Percentiles rank a stretch among this genome's conserved stretches.
phyloP scores from a whole-genome alignment of 2,113 vertebrate genomes.

The Falcunculus frontatus region DNA sequence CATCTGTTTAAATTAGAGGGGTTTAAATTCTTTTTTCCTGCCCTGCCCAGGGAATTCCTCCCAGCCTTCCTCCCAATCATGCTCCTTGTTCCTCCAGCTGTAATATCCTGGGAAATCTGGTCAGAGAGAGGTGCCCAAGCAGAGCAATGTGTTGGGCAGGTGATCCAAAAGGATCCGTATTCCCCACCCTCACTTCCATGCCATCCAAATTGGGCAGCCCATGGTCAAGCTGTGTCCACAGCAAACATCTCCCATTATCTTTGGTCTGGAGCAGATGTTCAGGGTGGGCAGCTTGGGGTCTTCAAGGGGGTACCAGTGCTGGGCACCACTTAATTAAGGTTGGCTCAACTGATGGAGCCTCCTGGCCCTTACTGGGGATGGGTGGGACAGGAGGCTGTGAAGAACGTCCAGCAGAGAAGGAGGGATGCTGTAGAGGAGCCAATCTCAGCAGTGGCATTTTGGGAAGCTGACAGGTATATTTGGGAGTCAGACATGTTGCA shows the following conservation, averaged over 20 bases:
- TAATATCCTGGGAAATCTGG: neutral
- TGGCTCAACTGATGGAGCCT: neutral
- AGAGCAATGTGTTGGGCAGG: neutral
- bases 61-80: neutral
- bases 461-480: accelerated
- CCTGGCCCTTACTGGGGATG: neutral
- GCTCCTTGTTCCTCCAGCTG: neutral
- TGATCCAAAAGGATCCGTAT: neutral
- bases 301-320: neutral
- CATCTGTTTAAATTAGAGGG: neutral
- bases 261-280: neutral
- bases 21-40: neutral
- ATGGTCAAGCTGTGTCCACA: neutral
- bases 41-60: neutral
- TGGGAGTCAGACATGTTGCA: neutral
- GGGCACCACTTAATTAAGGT: neutral
- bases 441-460: neutral
- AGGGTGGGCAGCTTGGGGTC: neutral
- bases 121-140: neutral
- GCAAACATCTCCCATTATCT: neutral
- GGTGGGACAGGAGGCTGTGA: neutral
- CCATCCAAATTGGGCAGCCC: neutral
- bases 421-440: neutral
- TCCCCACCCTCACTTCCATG: neutral
- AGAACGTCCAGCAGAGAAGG: neutral